Percentiles rank a stretch among this genome's conserved stretches.
Evolutionary conservation across 92 coral and sea anemone species (phyloP).

Genomic region (Isaurus tuberculatus): DNA sequence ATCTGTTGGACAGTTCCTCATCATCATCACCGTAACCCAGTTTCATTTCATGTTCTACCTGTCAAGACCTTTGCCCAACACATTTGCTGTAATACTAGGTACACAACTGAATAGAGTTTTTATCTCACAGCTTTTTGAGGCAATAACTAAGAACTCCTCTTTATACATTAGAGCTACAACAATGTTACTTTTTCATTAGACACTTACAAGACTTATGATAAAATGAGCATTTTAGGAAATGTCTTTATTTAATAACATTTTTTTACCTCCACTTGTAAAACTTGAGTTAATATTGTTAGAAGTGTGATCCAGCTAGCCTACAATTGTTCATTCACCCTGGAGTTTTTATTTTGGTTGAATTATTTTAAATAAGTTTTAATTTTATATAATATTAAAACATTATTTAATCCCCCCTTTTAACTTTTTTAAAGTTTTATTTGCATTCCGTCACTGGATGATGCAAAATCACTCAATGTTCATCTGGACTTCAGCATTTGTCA

Average conservation of each 20-base stretch:
- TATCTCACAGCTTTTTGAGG: neutral
- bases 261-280: no score
- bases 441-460: conserved; percentile 75
- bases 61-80: conserved; percentile 96
- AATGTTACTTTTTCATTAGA: no score
- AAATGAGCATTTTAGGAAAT: no score
- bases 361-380: neutral
- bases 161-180: no score
- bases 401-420: neutral
- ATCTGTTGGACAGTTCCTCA: conserved; percentile 73
- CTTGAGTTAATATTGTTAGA: no score
- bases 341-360: no score
- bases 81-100: conserved; percentile 95
- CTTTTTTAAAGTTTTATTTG: conserved; percentile 63
- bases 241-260: no score
- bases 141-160: neutral
- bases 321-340: no score
- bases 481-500: conserved; percentile 92
- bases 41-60: conserved; percentile 92
- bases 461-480: conserved; percentile 75
- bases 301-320: no score
- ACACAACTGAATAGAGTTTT: neutral
- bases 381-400: neutral
- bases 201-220: no score
- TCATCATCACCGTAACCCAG: conserved; percentile 76